Evolutionary conservation across 1,140 invertebrate genomes (phyloP), one percentile per base, ranked within the genome.

Genomic region (Bombus vancouverensis): DNA sequence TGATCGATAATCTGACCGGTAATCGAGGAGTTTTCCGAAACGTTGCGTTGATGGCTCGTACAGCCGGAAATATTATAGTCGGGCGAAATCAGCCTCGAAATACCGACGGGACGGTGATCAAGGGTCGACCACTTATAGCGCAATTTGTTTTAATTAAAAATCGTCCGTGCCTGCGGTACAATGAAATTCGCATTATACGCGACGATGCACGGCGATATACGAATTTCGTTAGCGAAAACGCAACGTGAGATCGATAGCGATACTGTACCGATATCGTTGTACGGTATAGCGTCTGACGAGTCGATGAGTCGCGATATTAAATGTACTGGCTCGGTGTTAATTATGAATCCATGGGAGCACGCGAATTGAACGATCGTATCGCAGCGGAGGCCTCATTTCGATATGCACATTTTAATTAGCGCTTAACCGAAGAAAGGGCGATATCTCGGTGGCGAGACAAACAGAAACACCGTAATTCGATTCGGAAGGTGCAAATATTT

Each of bases 401-500:
- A 44, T 86, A 86, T 81, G 85, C 79, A 70, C 88, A 57, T 87
- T 90, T 88, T 90, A 90, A 90, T 90, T 90, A 90, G 44, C 62
- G 34, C 28, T 8, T 2, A 2, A 1, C 1, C 72, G 22, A 10
- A 44, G 42, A 47, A 83, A 53, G 59, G 84, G 59, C 74, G 72
- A 44, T 77, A 83, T 78, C 59, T 57, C 28, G 47, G 25, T n/a
- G 34, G 37, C 77, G 77, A 81, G 81, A 86, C 74, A 84, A 88
- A 88, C 89, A 86, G 80, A 85, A 87, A 85, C 87, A 73, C 71
- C 84, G 89, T 91, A 88, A 91, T 90, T 91, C 87, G 81, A 91
- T 91, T 90, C 78, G 62, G 47, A 66, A 74, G 74, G 77, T 62
- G 87, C 90, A 90, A 91, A 91, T 91, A 91, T 91, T 91, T 91